Percentiles rank a stretch among this genome's conserved stretches.
Evolutionary conservation across 2,888 invertebrate genomes (phyloP).

Genomic region (Syrista parreyssii): DNA sequence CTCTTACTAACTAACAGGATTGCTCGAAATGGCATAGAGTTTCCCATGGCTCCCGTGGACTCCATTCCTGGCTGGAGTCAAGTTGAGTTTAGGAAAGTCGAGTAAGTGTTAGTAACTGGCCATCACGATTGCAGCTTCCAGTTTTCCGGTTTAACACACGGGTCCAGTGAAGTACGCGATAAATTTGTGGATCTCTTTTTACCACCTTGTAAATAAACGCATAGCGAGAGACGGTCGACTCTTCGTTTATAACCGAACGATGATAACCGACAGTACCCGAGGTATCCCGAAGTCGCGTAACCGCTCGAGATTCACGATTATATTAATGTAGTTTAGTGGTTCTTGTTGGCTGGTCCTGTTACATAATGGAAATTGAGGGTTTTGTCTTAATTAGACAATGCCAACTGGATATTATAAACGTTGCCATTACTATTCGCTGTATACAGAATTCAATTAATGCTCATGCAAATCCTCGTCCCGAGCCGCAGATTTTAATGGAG

Average conservation of each 20-base stretch:
- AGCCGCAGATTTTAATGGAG: not conserved
- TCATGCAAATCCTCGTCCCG: not conserved
- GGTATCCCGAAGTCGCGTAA: not conserved
- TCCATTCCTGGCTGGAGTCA: not conserved
- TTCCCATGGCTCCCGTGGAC: not conserved
- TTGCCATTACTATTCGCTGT: not conserved
- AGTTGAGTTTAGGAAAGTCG: not conserved
- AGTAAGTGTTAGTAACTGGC: not conserved
- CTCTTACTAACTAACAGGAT: constrained; percentile 51
- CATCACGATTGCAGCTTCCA: not conserved
- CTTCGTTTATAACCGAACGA: not conserved
- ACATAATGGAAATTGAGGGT: not conserved
- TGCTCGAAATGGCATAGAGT: constrained; percentile 42
- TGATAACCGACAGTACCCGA: not conserved
- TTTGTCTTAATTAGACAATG: not conserved
- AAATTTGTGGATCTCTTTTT: not conserved
- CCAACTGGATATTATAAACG: not conserved
- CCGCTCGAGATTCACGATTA: not conserved
- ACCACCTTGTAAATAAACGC: not conserved
- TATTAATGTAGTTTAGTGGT: not conserved
- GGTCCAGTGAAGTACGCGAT: not conserved
- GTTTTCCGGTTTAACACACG: not conserved
- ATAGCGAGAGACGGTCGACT: not conserved
- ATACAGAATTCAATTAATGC: not conserved
- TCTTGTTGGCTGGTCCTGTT: not conserved